Base-by-base conservation (phyloP, 92 coral and sea anemone species). In the Epizoanthus illoricatus region DNA sequence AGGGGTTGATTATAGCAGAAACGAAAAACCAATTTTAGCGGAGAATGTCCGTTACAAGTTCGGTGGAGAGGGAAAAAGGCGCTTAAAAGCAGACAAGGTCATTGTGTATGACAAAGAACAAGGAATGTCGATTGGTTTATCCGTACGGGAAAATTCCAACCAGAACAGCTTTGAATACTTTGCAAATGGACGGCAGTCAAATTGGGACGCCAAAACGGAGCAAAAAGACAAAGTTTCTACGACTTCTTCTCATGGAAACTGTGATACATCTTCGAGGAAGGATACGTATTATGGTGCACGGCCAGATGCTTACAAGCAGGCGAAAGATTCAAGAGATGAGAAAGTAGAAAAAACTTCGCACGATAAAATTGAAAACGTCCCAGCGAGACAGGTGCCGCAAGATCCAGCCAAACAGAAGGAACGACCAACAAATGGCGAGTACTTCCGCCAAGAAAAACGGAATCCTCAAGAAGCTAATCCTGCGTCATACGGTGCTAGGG, bases 21-120 rank as follows among this genome's bases (percentile, higher is more conserved):
- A 86, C 39, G 97, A 90, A 82, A 93, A 91, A 85, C 92, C 97
- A 24, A 90, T 92, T 84, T 49, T 92, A 9, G 92, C 94, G 43
- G 97, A 90, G 75, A 90, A 88, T 66, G 84, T 88, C 12, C 86
- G 80, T 64, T 88, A 88, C 83, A 88, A 88, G 28, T 39, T 78
- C 7, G 78, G 80, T 24, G 67, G 80, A 4, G 92, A 89, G 45
- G 84, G 84, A 7, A 89, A 89, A 28, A 65, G 89, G 8, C 80
- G 81, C 21, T 86, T 83, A 19, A 81, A 86, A 62, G 74, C 92
- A 1, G 92, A 89, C 54, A 86, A 75, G 24, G 92, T 86, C 17
- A 89, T 79, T 19, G 90, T 89, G 55, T 81, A 81, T 64, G 83
- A 87, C 21, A 81, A 87, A 65, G 82, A 78, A 61, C 90, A 89